Conservation (phyloP, 1,140 invertebrate genomes). For the Yoshiicerus persimilis region DNA sequence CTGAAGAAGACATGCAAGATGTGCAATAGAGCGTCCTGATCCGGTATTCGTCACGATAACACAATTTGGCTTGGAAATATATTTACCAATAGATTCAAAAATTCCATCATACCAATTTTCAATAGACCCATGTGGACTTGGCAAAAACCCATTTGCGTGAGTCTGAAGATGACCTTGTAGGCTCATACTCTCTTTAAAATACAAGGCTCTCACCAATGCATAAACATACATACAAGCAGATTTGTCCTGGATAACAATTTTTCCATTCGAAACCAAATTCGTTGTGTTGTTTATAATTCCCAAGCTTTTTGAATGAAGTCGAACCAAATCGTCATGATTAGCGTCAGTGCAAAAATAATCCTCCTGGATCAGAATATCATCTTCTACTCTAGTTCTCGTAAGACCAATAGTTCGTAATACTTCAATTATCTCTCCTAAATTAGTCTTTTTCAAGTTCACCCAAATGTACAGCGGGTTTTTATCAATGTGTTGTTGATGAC, state of each 20-base stretch:
- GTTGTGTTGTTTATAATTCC: neutral
- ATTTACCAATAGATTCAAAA: constrained; percentile 6
- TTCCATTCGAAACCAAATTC: neutral
- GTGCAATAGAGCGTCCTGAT: constrained; percentile 29
- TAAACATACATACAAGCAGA: constrained; percentile 39
- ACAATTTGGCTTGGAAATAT: constrained; percentile 2
- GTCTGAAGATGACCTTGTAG: constrained; percentile 3
- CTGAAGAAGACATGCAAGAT: constrained; percentile 35
- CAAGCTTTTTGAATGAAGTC: constrained; percentile 36
- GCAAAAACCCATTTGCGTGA: neutral
- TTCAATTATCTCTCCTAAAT: neutral
- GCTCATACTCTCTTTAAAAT: constrained; percentile 30
- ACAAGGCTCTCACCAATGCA: constrained; percentile 28
- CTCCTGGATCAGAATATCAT: constrained; percentile 43
- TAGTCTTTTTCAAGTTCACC: constrained; percentile 34
- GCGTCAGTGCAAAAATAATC: constrained; percentile 26
- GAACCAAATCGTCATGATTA: constrained; percentile 33
- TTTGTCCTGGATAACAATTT: constrained; percentile 34
- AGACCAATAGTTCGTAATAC: neutral
- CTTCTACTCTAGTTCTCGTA: constrained; percentile 24
- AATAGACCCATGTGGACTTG: neutral
- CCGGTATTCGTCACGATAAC: constrained; percentile 33
- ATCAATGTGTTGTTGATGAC: constrained; percentile 38
- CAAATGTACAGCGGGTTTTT: constrained; percentile 43
- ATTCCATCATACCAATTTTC: constrained; percentile 38